phyloP scores from a whole-genome alignment of 1,140 invertebrate species.

The Zelostemma sp. region DNA sequence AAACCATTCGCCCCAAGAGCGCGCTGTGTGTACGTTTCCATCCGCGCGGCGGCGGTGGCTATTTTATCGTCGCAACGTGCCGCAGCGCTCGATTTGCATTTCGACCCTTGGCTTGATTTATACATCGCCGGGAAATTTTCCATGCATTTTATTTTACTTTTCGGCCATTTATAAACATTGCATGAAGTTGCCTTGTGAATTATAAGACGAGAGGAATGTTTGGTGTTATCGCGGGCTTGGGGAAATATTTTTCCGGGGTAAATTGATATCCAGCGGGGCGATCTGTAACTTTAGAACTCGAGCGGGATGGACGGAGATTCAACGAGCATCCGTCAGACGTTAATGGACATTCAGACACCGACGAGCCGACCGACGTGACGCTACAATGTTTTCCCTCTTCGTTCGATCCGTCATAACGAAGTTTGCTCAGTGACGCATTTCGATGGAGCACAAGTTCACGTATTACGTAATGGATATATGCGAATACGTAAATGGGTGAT shows the following conservation, averaged over 20 bases:
- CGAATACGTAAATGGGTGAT: conserved; percentile 31
- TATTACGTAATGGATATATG: conserved; percentile 19
- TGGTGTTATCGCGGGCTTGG: too few species aligned
- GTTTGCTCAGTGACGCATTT: conserved; percentile 9
- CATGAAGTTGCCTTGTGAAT: background rate
- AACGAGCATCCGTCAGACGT: conserved; percentile 38
- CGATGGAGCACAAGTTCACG: background rate
- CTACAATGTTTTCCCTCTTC: conserved; percentile 41
- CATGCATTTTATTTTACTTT: background rate
- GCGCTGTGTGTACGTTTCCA: too few species aligned
- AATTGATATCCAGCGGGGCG: conserved; percentile 45
- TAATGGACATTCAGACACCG: conserved; percentile 47
- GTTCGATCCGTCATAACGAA: conserved; percentile 36
- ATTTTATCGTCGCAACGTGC: conserved; percentile 23
- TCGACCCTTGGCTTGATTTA: conserved; percentile 5
- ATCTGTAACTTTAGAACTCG: conserved; percentile 27
- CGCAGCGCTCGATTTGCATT: conserved; percentile 10
- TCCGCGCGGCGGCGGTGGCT: conserved; percentile 1
- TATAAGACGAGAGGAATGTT: too few species aligned
- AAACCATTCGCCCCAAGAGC: too few species aligned
- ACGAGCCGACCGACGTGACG: conserved; percentile 30
- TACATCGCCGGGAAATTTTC: background rate
- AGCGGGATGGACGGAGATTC: conserved; percentile 27
- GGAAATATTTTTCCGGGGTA: background rate
- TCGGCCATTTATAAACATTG: background rate